A percentile compares a stretch with the other conserved stretches of the same genome.
Conservation (phyloP, 2,888 invertebrate species). For the Eristalis arbustorum region DNA sequence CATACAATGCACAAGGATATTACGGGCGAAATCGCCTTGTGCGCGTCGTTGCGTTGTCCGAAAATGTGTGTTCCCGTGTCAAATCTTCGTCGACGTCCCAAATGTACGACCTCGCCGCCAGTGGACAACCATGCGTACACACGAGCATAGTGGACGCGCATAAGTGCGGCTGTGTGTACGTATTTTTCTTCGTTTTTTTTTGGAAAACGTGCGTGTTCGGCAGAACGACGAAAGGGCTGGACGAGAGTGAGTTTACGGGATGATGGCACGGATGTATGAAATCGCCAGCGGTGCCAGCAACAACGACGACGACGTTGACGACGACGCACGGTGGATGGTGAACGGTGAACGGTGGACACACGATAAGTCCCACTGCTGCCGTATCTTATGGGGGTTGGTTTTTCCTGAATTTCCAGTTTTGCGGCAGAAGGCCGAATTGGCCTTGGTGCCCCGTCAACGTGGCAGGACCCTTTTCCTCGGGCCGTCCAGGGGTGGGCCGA, state of each 20-base stretch:
- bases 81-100: constrained; percentile 64
- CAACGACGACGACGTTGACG: background rate
- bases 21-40: constrained; percentile 68
- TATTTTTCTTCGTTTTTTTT: constrained; percentile 21
- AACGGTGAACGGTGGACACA: constrained; percentile 45
- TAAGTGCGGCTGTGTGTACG: background rate
- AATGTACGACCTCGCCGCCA: constrained; percentile 31
- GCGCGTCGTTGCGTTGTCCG: constrained; percentile 70
- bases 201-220: constrained; percentile 54
- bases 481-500: constrained; percentile 8
- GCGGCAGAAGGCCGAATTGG: constrained; percentile 43
- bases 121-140: background rate
- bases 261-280: constrained; percentile 64
- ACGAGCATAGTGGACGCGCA: background rate
- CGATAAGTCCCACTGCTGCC: constrained; percentile 19
- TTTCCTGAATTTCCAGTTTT: constrained; percentile 46
- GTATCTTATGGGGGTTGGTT: constrained; percentile 49
- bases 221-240: constrained; percentile 47
- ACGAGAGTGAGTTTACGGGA: constrained; percentile 34
- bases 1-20: constrained; percentile 70
- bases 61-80: constrained; percentile 68
- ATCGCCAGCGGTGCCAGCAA: constrained; percentile 45
- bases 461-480: constrained; percentile 58
- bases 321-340: background rate
- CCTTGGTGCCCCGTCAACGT: constrained; percentile 52